Evolutionary conservation across 2,113 vertebrate genomes (phyloP).

Genomic region (Nesoenas mayeri): DNA sequence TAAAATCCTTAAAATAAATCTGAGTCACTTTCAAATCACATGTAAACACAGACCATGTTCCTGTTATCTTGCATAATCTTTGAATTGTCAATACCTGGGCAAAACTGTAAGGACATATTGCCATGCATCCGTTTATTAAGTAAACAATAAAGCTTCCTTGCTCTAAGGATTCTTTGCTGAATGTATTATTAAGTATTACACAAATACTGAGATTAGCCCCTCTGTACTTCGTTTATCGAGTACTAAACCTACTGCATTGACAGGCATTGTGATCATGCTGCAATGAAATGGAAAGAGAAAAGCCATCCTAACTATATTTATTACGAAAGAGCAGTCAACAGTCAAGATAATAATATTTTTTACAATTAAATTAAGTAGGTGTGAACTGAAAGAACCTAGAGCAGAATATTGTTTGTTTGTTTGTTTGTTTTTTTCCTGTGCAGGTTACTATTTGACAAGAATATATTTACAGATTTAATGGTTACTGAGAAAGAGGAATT

Average conservation of each 20-base stretch:
- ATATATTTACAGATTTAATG: not conserved
- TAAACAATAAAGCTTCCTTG: not conserved
- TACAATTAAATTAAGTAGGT: not conserved
- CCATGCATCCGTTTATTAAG: not conserved
- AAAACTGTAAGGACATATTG: not conserved
- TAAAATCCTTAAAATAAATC: not conserved
- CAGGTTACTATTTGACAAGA: not conserved
- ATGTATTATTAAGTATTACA: not conserved
- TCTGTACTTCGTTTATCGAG: not conserved
- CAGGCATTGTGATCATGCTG: not conserved
- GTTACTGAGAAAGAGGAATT: not conserved
- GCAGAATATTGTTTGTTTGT: not conserved
- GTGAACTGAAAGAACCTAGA: not conserved
- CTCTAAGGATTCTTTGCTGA: not conserved
- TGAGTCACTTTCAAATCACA: not conserved
- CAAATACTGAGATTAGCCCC: constrained; percentile 6
- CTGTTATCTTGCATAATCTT: not conserved
- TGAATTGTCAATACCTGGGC: not conserved
- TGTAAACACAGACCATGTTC: not conserved
- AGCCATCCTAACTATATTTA: not conserved
- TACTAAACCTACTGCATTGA: not conserved
- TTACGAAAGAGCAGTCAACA: not conserved
- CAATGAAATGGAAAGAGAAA: not conserved
- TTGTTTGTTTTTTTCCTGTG: not conserved
- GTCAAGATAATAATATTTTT: not conserved